Base-by-base conservation (phyloP, 2,113 vertebrate species). In the Gobio gobio region DNA sequence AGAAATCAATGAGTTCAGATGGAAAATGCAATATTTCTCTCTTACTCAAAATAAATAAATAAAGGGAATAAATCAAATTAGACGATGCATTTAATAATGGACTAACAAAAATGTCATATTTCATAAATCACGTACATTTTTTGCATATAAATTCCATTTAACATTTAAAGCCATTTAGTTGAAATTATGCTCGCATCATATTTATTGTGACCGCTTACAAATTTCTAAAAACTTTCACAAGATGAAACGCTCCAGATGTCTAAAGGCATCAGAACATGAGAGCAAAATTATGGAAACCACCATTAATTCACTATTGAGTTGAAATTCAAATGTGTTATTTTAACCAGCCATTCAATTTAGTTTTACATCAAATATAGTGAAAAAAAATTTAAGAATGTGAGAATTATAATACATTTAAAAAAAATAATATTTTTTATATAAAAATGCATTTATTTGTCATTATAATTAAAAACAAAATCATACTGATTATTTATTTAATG, bases 1-100 rank as follows among this genome's bases (percentile, higher is more conserved):
- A 56, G 26, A 56, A 85, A 82, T 82, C 51, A 85, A 84, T 66
- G 4, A 75, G 13, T 74, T 75, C 58, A 84, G 10, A 49, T 70
- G 61, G 73, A 82, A 70, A 78, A 51, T 26, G 58, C 29, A 45
- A 73, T 22, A 20, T 4, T 86, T 3, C 20, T 4, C 20, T 26
- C 43, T 78, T 18, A 1, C 5, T 16, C 5, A 56, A 29, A 36
- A 47, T 61, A 13, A n/a, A 68, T 61, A 51, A 10, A 33, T 16
- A 24, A 56, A 59, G 20, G 7, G 9, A 68, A 4, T 59, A 61
- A 49, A 40, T 22, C 14, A 4, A 5, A 61, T 61, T 3, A 49
- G 22, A 66, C 5, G 36, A 47, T 5, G 43, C 14, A 20, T 68
- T 68, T 66, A 36, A 66, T 66, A 36, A 66, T 9, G 33, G 63